These are phyloP conservation scores for Heteractis magnifica DNA, from an alignment of 92 coral and sea anemone species.

Conservation along the genomic window DNA sequence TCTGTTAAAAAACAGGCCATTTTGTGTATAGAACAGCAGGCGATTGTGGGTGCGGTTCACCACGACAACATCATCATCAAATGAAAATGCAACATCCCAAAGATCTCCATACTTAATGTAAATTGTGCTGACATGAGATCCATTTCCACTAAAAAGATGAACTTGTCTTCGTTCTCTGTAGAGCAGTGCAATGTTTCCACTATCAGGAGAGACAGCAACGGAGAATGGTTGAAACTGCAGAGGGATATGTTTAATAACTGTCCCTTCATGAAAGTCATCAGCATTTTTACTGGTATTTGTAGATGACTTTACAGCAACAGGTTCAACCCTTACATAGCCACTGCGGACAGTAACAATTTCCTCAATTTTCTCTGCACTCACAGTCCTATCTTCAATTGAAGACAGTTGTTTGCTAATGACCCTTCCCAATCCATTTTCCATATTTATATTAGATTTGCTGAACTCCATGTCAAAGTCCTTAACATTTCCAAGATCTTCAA, in stretches of 20 bases:
- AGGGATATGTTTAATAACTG: background rate
- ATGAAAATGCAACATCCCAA: conserved; percentile 59
- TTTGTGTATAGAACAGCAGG: background rate
- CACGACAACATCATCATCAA: conserved; percentile 55
- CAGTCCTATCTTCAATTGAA: background rate
- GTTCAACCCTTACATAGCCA: background rate
- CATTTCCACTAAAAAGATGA: conserved; percentile 20
- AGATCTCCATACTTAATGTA: conserved; percentile 49
- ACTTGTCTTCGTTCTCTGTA: conserved; percentile 41
- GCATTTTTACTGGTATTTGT: background rate
- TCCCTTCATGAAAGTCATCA: background rate
- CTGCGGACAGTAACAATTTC: background rate
- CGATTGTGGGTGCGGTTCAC: conserved; percentile 9
- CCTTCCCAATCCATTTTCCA: conserved; percentile 1
- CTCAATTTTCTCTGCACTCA: background rate
- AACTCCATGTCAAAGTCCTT: conserved; percentile 15
- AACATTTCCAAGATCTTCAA: background rate
- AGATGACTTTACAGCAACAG: background rate
- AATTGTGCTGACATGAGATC: conserved; percentile 13
- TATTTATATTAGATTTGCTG: background rate
- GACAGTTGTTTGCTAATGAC: background rate
- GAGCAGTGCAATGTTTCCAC: conserved; percentile 46
- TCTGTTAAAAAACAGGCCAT: background rate
- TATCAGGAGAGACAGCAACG: conserved; percentile 42
- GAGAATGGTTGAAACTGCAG: conserved; percentile 37